Base-by-base conservation (phyloP, 2,888 invertebrate genomes). In the Brachyopa scutellaris region DNA sequence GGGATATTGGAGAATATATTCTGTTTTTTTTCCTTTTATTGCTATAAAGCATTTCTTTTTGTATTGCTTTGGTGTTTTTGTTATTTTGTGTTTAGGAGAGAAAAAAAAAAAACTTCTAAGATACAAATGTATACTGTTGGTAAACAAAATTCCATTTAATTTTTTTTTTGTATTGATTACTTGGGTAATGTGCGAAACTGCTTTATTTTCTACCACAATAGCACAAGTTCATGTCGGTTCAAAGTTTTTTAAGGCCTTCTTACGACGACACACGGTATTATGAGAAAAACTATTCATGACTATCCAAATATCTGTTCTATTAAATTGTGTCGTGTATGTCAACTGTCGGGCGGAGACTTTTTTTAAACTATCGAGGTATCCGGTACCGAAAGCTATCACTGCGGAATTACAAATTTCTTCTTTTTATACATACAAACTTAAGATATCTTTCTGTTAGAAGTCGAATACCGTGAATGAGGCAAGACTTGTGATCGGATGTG, bases 1-100 rank as follows among this genome's bases (percentile, higher is more conserved):
- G 83, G 73, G 59, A 76, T 59, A 74, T 49, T 64, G 42, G 33
- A 74, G 21, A 66, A 55, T 29, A 23, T 47, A 17, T 26, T 36
- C 29, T 33, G 3, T 62, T 13, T 36, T 11, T 42, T 53, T 33
- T 31, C 6, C 11, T 33, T 8, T n/a, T n/a, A n/a, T n/a, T n/a
- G n/a, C n/a, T 29, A 11, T 45, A 36, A 45, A 69, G 33, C 17
- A 53, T 19, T 57, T 47, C 0, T 61, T 45, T 1, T 21, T n/a
- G n/a, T 17, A 13, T 17, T 33, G 9, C 3, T 26, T 49, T 49
- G 23, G n/a, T n/a, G 33, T 5, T 57, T 57, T 2, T 2, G 7
- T 1, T 45, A 6, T 31, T 3, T 42, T 40, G 8, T 5, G 1
- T 36, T 17, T 17, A 17, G 17, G 19, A 40, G 19, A n/a, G n/a